These are phyloP conservation scores for Nerophis lumbriciformis DNA, from an alignment of 2,113 vertebrate species.

Conservation along the genomic window DNA sequence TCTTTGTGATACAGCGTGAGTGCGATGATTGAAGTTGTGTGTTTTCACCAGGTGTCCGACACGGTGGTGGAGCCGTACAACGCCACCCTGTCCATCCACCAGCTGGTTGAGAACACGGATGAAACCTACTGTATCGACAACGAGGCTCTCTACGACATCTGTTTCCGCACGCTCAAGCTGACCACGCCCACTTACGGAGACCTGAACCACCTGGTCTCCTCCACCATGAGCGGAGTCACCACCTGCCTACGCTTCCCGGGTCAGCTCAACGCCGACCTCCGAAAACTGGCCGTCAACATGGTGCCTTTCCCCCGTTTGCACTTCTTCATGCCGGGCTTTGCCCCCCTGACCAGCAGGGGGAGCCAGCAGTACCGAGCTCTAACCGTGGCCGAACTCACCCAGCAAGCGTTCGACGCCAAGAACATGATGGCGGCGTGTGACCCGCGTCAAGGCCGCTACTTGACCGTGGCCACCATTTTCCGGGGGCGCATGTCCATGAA, in stretches of 20 bases:
- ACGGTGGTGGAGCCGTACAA: constrained; percentile 92
- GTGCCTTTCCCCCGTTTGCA: constrained; percentile 89
- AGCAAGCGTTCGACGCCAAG: constrained; percentile 90
- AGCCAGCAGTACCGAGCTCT: constrained; percentile 90
- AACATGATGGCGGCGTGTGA: constrained; percentile 95
- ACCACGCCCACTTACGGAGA: constrained; percentile 90
- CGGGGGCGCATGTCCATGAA: constrained; percentile 94
- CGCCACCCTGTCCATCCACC: constrained; percentile 86
- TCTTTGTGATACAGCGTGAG: background rate
- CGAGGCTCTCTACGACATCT: constrained; percentile 89
- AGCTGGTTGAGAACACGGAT: constrained; percentile 89
- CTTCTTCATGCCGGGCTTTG: constrained; percentile 93
- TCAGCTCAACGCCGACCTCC: constrained; percentile 88
- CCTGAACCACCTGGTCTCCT: constrained; percentile 88
- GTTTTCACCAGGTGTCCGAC: constrained; percentile 76
- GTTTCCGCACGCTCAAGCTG: constrained; percentile 90
- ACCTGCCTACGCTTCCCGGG: constrained; percentile 89
- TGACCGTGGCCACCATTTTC: constrained; percentile 87
- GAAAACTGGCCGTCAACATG: constrained; percentile 91
- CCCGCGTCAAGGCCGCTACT: constrained; percentile 85
- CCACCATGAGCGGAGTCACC: constrained; percentile 90
- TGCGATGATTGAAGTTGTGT: background rate
- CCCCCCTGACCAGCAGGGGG: constrained; percentile 85
- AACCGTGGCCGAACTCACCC: constrained; percentile 87
- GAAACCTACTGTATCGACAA: constrained; percentile 94